Evolutionary conservation across 2,113 vertebrate genomes (phyloP).

Genomic region (Nematolebias whitei): DNA sequence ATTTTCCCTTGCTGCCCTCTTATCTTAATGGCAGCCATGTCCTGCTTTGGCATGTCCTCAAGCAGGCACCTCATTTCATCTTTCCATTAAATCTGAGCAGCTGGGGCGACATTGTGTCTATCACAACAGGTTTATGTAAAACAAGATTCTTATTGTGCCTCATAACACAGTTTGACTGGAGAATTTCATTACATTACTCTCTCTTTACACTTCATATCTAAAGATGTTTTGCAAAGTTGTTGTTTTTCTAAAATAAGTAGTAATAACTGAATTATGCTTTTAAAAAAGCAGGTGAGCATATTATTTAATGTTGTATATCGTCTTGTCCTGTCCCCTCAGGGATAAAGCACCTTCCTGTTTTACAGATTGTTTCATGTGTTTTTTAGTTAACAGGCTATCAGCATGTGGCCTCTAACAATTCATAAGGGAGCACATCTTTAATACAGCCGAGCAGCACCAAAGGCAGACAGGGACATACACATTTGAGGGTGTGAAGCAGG

Average conservation of each 20-base stretch:
- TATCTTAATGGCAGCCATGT: conserved; percentile 62
- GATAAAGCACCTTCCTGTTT: conserved; percentile 33
- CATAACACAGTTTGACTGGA: conserved; percentile 17
- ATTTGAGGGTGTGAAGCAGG: conserved; percentile 45
- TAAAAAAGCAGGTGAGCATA: conserved; percentile 28
- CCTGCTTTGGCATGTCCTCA: conserved; percentile 40
- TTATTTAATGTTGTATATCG: conserved; percentile 36
- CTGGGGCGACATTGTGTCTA: conserved; percentile 57
- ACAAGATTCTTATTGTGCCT: conserved; percentile 23
- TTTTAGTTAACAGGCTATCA: conserved; percentile 42
- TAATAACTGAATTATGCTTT: background rate
- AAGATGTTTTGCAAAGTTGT: conserved; percentile 11
- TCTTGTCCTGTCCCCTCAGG: conserved; percentile 14
- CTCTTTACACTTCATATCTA: conserved; percentile 12
- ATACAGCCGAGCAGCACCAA: conserved; percentile 44
- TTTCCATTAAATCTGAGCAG: conserved; percentile 44
- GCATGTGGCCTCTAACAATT: conserved; percentile 59
- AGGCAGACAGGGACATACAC: conserved; percentile 60
- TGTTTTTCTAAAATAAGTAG: conserved; percentile 7
- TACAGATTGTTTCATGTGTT: conserved; percentile 37
- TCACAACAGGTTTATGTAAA: conserved; percentile 51
- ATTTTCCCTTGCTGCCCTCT: conserved; percentile 51
- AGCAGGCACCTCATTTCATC: conserved; percentile 61
- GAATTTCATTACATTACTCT: background rate
- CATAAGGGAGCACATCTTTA: conserved; percentile 68